Percentiles rank a stretch among this genome's conserved stretches.
Conservation (phyloP, 2,113 vertebrate species). For the Brevimyrus niger region DNA sequence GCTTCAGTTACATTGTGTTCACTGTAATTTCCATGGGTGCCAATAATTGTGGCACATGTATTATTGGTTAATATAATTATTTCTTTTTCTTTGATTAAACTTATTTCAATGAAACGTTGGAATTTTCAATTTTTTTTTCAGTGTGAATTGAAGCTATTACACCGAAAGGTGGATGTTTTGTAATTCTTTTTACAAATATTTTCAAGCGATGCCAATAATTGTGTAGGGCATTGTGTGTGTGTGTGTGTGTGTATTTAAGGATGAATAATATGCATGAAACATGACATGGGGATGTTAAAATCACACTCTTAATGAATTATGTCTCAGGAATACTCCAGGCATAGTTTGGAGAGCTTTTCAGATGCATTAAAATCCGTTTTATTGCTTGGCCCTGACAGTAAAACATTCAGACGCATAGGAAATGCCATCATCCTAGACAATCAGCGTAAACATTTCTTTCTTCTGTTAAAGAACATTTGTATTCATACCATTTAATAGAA, state of each 20-base stretch:
- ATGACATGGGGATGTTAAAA: not conserved
- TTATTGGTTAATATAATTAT: no score
- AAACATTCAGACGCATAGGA: not conserved
- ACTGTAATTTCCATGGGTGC: no score
- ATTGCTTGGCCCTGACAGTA: not conserved
- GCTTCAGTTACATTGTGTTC: no score
- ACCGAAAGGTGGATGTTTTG: no score
- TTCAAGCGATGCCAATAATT: no score
- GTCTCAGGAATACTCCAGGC: not conserved
- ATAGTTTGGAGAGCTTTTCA: not conserved
- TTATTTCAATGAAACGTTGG: no score
- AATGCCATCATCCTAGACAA: not conserved
- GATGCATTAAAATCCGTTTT: not conserved
- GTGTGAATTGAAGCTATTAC: no score
- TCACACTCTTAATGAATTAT: not conserved
- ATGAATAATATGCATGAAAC: not conserved
- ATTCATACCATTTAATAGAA: not conserved
- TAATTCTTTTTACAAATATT: no score
- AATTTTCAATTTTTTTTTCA: no score
- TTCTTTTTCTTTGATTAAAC: no score
- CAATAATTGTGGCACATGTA: no score
- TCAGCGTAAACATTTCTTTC: not conserved
- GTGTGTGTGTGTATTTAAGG: not conserved
- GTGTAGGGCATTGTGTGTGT: no score
- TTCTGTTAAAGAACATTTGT: not conserved